phyloP scores from a whole-genome alignment of 2,113 vertebrate genomes.

The Phalacrocorax brasilianus region DNA sequence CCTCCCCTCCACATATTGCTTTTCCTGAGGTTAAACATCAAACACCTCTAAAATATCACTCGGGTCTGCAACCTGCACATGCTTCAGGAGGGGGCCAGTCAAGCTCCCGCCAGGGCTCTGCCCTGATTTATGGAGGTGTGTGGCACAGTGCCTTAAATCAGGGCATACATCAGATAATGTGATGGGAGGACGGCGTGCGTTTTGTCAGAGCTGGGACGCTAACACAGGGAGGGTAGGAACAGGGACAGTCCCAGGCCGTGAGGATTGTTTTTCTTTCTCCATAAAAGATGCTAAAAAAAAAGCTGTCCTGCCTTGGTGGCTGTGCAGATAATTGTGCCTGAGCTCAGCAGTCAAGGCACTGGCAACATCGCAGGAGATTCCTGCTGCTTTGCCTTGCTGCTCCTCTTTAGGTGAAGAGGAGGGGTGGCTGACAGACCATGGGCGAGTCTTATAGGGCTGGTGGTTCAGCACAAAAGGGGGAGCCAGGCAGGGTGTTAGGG shows the following conservation, averaged over 20 bases:
- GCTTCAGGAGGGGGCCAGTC: not conserved
- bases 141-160: not conserved
- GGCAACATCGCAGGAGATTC: not conserved
- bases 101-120: not conserved
- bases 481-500: not conserved
- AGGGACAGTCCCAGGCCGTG: not conserved
- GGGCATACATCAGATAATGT: not conserved
- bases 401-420: not conserved
- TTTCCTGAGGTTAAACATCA: slow-evolving; percentile 49
- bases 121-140: slow-evolving; percentile 24
- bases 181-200: not conserved
- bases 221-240: not conserved
- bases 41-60: slow-evolving; percentile 44
- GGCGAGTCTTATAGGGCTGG: not conserved
- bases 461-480: not conserved
- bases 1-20: not conserved
- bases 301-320: not conserved
- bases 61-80: not conserved
- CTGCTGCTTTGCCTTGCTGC: not conserved
- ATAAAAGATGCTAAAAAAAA: not conserved
- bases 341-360: not conserved
- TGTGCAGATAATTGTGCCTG: not conserved
- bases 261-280: not conserved
- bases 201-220: not conserved
- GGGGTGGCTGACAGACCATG: not conserved